Percentiles rank a stretch among this genome's conserved stretches.
phyloP scores from a whole-genome alignment of 2,113 vertebrate genomes.

The Dunckerocampus dactyliophorus region DNA sequence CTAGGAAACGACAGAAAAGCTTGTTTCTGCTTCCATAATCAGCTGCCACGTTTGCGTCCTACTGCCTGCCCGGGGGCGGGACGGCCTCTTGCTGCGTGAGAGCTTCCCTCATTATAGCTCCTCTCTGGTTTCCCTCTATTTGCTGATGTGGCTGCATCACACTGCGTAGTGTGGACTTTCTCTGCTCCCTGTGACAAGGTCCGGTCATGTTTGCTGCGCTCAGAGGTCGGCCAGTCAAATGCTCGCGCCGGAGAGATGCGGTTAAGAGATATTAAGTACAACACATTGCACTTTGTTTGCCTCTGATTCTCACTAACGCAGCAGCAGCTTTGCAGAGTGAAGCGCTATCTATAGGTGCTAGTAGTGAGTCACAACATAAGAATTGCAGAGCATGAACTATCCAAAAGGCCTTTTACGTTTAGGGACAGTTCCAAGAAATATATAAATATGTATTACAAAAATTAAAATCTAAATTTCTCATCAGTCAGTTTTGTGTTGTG shows the following conservation, averaged over 20 bases:
- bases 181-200: slow-evolving; percentile 40
- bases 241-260: slow-evolving; percentile 41
- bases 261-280: slow-evolving; percentile 27
- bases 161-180: slow-evolving; percentile 24
- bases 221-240: slow-evolving; percentile 35
- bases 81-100: slow-evolving; percentile 36
- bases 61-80: slow-evolving; percentile 45
- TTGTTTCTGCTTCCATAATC: slow-evolving; percentile 54
- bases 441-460: background rate
- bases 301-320: slow-evolving; percentile 35
- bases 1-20: slow-evolving; percentile 34
- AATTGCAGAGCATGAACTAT: background rate
- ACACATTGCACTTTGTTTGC: slow-evolving; percentile 33
- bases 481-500: background rate
- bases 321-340: slow-evolving; percentile 26
- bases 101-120: slow-evolving; percentile 36
- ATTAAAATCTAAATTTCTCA: too few species aligned
- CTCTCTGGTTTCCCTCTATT: slow-evolving; percentile 31
- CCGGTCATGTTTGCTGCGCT: slow-evolving; percentile 26
- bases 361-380: slow-evolving; percentile 27
- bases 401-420: background rate
- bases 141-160: slow-evolving; percentile 55
- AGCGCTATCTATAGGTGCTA: slow-evolving; percentile 10
- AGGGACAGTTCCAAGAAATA: background rate
- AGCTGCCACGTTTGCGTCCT: slow-evolving; percentile 53